phyloP scores from a whole-genome alignment of 2,797 vertebrate species.

The Acipenser transmontanus region DNA sequence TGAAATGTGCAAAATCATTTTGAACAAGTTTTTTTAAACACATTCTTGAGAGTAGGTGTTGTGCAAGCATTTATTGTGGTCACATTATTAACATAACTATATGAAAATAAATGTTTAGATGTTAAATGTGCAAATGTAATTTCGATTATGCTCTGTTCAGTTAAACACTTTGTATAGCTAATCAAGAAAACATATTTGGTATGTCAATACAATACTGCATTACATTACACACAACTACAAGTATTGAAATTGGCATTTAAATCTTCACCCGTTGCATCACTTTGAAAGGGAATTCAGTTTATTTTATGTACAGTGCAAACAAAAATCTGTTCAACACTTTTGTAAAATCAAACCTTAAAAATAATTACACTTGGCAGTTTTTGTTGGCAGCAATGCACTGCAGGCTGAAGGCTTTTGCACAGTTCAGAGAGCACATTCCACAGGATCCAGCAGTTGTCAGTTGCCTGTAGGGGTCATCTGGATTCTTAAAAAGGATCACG shows the following conservation, averaged over 20 bases:
- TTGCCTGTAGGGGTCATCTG: slow-evolving; percentile 87
- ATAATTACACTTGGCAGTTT: slow-evolving; percentile 86
- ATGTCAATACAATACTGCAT: too few species aligned
- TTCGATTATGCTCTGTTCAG: not conserved
- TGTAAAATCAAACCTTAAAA: slow-evolving; percentile 73
- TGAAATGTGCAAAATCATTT: too few species aligned
- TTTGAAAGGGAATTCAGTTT: not conserved
- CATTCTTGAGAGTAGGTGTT: too few species aligned
- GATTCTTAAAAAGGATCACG: slow-evolving; percentile 62
- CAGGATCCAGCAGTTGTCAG: slow-evolving; percentile 73
- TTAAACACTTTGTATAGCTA: too few species aligned
- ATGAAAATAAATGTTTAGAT: not conserved
- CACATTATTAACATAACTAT: not conserved
- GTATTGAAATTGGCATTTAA: not conserved
- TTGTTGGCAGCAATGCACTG: slow-evolving; percentile 82
- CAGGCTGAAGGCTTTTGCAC: slow-evolving; percentile 81
- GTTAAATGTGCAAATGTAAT: not conserved
- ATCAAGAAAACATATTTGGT: too few species aligned
- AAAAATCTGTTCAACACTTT: slow-evolving; percentile 61
- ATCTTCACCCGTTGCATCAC: not conserved
- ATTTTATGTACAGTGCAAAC: not conserved
- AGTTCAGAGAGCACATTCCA: slow-evolving; percentile 97
- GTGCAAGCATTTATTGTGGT: too few species aligned
- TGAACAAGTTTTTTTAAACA: too few species aligned
- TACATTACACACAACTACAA: not conserved